Percentiles rank a stretch among this genome's conserved stretches.
Evolutionary conservation across 2,113 vertebrate genomes (phyloP).

Genomic region (Phaethon lepturus): DNA sequence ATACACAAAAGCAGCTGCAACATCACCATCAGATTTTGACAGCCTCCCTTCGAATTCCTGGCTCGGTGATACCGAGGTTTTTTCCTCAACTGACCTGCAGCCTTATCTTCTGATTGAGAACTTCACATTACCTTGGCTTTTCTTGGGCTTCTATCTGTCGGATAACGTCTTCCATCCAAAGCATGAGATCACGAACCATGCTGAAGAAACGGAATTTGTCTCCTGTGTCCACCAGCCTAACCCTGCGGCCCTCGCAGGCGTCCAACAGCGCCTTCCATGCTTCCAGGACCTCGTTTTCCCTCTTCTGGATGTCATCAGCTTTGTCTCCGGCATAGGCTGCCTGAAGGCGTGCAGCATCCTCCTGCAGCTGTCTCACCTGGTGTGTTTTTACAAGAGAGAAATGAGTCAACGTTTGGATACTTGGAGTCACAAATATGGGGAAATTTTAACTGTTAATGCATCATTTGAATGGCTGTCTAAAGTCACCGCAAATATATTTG

Average conservation of each 20-base stretch:
- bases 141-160: conserved; percentile 96
- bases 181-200: conserved; percentile 95
- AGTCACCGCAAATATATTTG: not conserved
- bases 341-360: conserved; percentile 94
- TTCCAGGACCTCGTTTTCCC: conserved; percentile 92
- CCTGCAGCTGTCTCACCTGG: conserved; percentile 96
- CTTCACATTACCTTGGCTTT: conserved; percentile 86
- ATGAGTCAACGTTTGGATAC: not conserved
- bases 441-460: not conserved
- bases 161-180: conserved; percentile 98
- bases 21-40: not conserved
- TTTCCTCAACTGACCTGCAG: not conserved
- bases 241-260: conserved; percentile 88
- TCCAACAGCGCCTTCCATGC: conserved; percentile 91
- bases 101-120: not conserved
- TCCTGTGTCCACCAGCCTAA: conserved; percentile 89
- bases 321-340: conserved; percentile 97
- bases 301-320: conserved; percentile 95
- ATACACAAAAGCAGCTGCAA: not conserved
- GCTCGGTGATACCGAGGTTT: not conserved
- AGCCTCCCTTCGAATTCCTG: not conserved
- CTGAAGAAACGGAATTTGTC: conserved; percentile 99
- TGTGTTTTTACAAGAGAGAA: not conserved
- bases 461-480: not conserved
- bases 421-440: not conserved